These are phyloP conservation scores for Physocephala rufipes DNA, from an alignment of 2,888 invertebrate species.

Conservation along the genomic window DNA sequence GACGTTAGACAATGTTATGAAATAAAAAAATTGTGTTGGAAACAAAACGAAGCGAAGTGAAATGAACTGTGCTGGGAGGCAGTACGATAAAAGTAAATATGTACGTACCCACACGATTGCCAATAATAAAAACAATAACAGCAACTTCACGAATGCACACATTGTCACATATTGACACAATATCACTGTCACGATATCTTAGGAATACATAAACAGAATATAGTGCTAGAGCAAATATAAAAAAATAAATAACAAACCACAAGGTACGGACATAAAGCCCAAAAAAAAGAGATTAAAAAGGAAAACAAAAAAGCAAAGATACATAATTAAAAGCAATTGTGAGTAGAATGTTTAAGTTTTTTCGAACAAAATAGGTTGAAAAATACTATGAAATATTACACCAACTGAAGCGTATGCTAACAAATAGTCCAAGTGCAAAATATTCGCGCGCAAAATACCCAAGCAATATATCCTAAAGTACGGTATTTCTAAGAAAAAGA, in stretches of 20 bases:
- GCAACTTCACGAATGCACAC: slow-evolving; percentile 8
- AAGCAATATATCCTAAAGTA: too few relatives aligned
- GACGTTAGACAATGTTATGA: not conserved
- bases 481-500: too few relatives aligned
- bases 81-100: slow-evolving; percentile 43
- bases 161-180: not conserved
- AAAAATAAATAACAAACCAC: slow-evolving; percentile 11
- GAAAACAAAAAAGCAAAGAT: slow-evolving; percentile 21
- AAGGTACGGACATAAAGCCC: too few relatives aligned
- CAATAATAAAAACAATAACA: not conserved
- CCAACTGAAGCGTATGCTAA: too few relatives aligned
- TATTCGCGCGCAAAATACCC: too few relatives aligned
- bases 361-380: too few relatives aligned
- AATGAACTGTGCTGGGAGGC: too few relatives aligned
- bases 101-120: slow-evolving; percentile 21
- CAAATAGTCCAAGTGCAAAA: too few relatives aligned
- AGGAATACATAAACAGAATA: not conserved
- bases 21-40: too few relatives aligned
- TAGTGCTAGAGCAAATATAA: slow-evolving; percentile 2
- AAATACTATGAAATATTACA: too few relatives aligned
- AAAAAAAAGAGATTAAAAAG: slow-evolving; percentile 19
- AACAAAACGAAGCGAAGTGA: slow-evolving; percentile 22
- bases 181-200: too few relatives aligned
- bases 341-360: too few relatives aligned
- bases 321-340: slow-evolving; percentile 6